Evolutionary conservation across 2,797 vertebrate species (phyloP).

Genomic region (Adrianichthys oophorus): DNA sequence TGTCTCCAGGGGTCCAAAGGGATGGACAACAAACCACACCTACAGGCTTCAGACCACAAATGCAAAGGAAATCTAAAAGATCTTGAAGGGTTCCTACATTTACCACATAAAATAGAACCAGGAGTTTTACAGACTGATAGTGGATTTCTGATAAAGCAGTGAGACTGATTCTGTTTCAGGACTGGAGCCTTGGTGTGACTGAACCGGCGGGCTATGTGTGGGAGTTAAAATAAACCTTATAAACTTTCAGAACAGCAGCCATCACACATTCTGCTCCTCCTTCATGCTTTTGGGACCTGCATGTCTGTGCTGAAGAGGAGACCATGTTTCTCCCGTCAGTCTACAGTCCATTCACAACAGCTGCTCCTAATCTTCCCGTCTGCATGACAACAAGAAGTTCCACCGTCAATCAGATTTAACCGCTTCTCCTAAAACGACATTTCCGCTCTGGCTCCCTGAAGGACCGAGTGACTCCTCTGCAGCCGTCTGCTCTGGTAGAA

Average conservation of each 20-base stretch:
- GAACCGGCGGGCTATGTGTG: constrained; percentile 39
- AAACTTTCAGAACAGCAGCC: constrained; percentile 55
- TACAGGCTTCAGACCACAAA: constrained; percentile 18
- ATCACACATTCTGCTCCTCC: constrained; percentile 48
- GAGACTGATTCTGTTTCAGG: constrained; percentile 1
- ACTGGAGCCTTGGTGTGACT: constrained; percentile 23
- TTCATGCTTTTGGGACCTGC: constrained; percentile 14
- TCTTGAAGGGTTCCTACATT: neutral
- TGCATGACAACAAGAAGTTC: constrained; percentile 5
- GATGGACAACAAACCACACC: constrained; percentile 26
- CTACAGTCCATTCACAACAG: constrained; percentile 39
- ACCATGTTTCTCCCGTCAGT: constrained; percentile 30
- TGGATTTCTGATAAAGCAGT: neutral
- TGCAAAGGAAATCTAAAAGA: constrained; percentile 16
- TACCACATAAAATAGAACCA: neutral
- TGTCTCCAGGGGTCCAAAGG: constrained; percentile 22
- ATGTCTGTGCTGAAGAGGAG: constrained; percentile 10
- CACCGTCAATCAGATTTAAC: too few relatives aligned
- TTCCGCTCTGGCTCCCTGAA: too few relatives aligned
- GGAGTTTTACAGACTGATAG: neutral
- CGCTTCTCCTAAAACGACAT: too few relatives aligned
- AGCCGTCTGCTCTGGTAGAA: too few relatives aligned
- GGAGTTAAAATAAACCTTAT: constrained; percentile 67
- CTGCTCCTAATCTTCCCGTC: constrained; percentile 46
- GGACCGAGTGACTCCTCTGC: too few relatives aligned